These are phyloP conservation scores for Charanyca ferruginea DNA, from an alignment of 2,888 invertebrate genomes.

Conservation along the genomic window DNA sequence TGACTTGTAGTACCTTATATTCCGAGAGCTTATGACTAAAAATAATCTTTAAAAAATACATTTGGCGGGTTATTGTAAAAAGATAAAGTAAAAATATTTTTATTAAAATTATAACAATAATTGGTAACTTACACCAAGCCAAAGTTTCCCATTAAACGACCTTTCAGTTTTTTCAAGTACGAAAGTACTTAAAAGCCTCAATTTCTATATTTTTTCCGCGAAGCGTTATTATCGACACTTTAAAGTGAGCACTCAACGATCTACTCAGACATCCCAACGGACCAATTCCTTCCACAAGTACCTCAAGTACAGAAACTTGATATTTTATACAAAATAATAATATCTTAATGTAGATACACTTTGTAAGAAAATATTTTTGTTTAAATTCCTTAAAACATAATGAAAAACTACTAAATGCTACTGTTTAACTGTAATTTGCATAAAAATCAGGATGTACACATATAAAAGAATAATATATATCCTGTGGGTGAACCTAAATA, in stretches of 20 bases:
- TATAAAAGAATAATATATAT: no score
- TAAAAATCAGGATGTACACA: no score
- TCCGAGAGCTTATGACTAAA: neutral
- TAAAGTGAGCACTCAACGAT: constrained; percentile 47
- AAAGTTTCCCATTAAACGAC: constrained; percentile 18
- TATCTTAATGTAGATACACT: constrained; percentile 35
- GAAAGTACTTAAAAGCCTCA: constrained; percentile 28
- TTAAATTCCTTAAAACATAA: neutral
- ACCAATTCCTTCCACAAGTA: constrained; percentile 29
- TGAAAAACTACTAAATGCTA: no score
- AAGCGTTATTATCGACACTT: constrained; percentile 50
- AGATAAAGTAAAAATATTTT: no score
- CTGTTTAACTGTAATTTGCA: no score
- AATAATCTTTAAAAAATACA: neutral
- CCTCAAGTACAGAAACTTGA: constrained; percentile 36
- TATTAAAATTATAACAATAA: neutral
- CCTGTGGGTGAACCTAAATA: no score
- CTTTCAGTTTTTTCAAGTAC: neutral
- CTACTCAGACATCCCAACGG: constrained; percentile 39
- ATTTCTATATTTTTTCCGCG: constrained; percentile 8
- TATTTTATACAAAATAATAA: constrained; percentile 46
- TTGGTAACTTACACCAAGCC: neutral
- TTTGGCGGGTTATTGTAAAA: neutral
- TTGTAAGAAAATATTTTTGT: constrained; percentile 14
- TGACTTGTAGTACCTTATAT: neutral